Evolutionary conservation across 2,888 invertebrate species (phyloP).

Genomic region (Tetranychus piercei): DNA sequence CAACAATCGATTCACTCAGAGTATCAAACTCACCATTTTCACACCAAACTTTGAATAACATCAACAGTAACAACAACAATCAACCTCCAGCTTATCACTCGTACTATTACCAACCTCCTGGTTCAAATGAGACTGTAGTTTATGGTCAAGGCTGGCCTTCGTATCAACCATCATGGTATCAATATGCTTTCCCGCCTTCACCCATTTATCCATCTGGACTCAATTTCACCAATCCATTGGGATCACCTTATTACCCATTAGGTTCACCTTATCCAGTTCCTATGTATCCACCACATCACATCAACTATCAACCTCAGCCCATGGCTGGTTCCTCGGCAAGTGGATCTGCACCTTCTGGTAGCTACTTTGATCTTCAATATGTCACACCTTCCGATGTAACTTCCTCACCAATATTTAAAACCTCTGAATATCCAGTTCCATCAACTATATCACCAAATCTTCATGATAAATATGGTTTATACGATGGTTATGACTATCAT

Average conservation of each 20-base stretch:
- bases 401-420: background rate
- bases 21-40: background rate
- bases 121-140: background rate
- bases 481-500: background rate
- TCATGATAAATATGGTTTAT: background rate
- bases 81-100: background rate
- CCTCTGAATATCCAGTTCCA: background rate
- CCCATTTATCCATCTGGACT: background rate
- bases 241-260: background rate
- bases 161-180: conserved; percentile 10
- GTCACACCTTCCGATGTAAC: background rate
- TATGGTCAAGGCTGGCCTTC: conserved; percentile 10
- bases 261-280: background rate
- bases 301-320: conserved; percentile 5
- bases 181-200: conserved; percentile 5
- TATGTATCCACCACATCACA: background rate
- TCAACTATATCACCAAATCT: background rate
- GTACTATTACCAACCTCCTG: background rate
- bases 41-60: background rate
- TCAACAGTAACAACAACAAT: conserved; percentile 5
- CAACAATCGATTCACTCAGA: background rate
- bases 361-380: background rate
- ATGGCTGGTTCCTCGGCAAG: background rate
- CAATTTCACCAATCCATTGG: background rate
- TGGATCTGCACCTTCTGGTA: conserved; percentile 1